Evolutionary conservation across 2,797 vertebrate species (phyloP).

Genomic region (Varecia variegata): DNA sequence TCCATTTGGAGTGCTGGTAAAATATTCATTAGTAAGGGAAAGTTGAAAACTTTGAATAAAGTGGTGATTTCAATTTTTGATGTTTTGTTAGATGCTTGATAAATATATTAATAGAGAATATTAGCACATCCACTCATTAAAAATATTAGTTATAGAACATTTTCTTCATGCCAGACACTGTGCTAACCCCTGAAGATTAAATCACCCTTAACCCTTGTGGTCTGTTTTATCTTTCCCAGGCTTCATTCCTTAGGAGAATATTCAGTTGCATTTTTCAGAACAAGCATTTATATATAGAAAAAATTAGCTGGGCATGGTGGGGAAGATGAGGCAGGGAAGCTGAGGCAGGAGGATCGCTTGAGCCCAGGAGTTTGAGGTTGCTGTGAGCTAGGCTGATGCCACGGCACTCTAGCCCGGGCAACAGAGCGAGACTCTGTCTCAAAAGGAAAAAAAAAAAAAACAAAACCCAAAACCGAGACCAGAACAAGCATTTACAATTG

Average conservation of each 20-base stretch:
- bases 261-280: not conserved
- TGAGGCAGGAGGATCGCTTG: too few species aligned
- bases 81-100: not conserved
- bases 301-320: too few species aligned
- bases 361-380: too few species aligned
- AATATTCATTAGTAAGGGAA: not conserved
- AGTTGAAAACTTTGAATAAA: conserved; percentile 13
- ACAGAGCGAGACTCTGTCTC: too few species aligned
- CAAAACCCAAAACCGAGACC: too few species aligned
- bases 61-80: not conserved
- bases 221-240: not conserved
- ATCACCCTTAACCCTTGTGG: not conserved
- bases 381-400: too few species aligned
- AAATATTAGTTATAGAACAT: not conserved
- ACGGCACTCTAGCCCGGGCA: too few species aligned
- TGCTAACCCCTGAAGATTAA: not conserved
- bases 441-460: too few species aligned
- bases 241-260: not conserved
- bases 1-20: not conserved
- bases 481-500: not conserved
- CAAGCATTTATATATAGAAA: not conserved
- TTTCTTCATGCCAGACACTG: not conserved
- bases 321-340: too few species aligned
- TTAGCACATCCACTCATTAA: not conserved
- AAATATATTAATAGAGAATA: not conserved